Conservation (phyloP, 2,113 vertebrate species). For the Sterna hirundo region DNA sequence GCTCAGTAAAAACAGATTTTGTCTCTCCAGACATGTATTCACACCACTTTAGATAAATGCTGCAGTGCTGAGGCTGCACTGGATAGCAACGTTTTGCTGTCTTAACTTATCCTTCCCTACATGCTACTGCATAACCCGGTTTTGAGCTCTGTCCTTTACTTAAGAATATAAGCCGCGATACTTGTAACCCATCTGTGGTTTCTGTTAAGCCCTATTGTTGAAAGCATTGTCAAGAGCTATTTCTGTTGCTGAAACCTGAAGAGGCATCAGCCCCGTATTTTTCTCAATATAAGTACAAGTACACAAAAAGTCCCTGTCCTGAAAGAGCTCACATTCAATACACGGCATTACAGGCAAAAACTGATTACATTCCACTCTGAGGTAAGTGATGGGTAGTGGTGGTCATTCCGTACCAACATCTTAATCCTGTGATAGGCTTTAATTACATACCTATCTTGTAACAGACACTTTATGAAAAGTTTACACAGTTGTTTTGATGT, state of each 20-base stretch:
- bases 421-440: neutral
- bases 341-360: neutral
- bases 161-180: neutral
- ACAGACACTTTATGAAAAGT: neutral
- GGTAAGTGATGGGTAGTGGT: neutral
- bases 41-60: neutral
- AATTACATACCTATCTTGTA: neutral
- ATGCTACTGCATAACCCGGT: neutral
- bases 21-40: accelerated
- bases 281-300: neutral
- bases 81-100: neutral
- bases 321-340: neutral
- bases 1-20: neutral
- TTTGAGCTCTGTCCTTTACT: neutral
- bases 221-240: neutral
- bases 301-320: neutral
- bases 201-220: neutral
- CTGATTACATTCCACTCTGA: neutral
- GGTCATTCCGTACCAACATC: neutral
- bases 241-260: neutral
- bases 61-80: neutral
- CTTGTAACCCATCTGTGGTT: neutral
- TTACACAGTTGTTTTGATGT: neutral
- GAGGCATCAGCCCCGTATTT: neutral
- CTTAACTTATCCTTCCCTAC: neutral